Evolutionary conservation across 2,113 vertebrate genomes (phyloP).

Genomic region (Silurus glanis): DNA sequence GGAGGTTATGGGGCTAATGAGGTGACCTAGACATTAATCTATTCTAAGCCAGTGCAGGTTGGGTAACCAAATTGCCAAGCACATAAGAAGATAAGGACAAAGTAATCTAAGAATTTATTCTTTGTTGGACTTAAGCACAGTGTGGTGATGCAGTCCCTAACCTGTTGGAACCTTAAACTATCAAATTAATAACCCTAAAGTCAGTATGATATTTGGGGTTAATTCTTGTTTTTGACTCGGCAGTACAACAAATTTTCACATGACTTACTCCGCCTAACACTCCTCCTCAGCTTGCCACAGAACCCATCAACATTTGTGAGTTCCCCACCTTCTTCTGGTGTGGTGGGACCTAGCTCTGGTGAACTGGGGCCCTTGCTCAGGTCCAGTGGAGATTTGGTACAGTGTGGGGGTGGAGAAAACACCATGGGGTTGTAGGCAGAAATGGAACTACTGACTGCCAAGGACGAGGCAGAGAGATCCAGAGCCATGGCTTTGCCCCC

Average conservation of each 20-base stretch:
- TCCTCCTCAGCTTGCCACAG: constrained; percentile 86
- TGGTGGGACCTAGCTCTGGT: constrained; percentile 79
- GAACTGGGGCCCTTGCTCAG: constrained; percentile 82
- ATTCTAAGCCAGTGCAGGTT: constrained; percentile 1
- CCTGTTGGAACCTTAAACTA: background rate
- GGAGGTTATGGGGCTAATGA: background rate
- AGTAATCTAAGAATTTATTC: background rate
- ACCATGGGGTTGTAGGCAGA: constrained; percentile 71
- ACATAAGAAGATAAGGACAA: background rate
- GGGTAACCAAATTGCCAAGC: background rate
- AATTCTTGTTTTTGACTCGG: background rate
- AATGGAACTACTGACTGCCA: constrained; percentile 80
- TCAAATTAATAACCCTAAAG: background rate
- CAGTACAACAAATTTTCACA: background rate
- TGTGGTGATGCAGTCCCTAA: background rate
- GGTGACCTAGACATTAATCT: background rate
- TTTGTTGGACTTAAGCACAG: background rate
- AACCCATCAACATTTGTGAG: constrained; percentile 81
- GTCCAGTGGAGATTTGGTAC: constrained; percentile 81
- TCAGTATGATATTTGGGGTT: background rate
- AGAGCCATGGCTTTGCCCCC: constrained; percentile 73
- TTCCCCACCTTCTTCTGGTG: constrained; percentile 77
- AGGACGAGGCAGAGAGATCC: constrained; percentile 77
- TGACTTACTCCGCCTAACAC: constrained; percentile 82
- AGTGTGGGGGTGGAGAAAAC: constrained; percentile 65